Base-by-base conservation (phyloP, 2,888 invertebrate genomes). In the Drosophila parthenogenetica region DNA sequence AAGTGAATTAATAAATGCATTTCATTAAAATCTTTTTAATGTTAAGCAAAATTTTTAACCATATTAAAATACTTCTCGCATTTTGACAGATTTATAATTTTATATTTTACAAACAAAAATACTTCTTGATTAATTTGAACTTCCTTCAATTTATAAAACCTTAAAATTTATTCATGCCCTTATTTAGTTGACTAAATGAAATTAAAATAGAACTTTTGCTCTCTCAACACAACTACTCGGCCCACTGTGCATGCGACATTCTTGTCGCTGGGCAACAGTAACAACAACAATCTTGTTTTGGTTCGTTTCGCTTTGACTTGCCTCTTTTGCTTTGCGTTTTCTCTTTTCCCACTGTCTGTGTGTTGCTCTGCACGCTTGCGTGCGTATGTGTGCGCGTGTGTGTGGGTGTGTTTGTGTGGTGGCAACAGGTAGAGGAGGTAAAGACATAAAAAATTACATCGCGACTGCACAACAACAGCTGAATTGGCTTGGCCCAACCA, bases 271-370 rank as follows among this genome's bases (percentile, higher is more conserved):
- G 45, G 64, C 69, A 73, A 74, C 60, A 42, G 17, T 49, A 73
- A 60, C 48, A 49, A 58, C 37, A 65, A 66, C 65, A 66, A 66
- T 48, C 60, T 70, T 69, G 50, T 54, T 73, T 66, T 40, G 65
- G 45, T 61, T 64, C 46, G 63, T 13, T 66, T 59, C 25, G 60
- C 50, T 53, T 75, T 62, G 65, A 17, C 53, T 73, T 72, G 63
- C 32, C 51, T 65, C 49, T 53, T 72, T 76, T 57, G 74, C 78
- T 73, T 76, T 49, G 45, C 14, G 73, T 75, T 75, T 75, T 75
- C 75, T 73, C 77, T 75, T 68, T 73, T 53, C 42, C 48, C 59
- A 10, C 39, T 39, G 50, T 40, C 17, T 13, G 32, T 43, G 40
- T n/a, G 2, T 48, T 8, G 19, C 43, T n/a, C 8, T 40, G 25